Base-by-base conservation (phyloP, 2,888 invertebrate species). In the Scrobipalpa atriplicella region DNA sequence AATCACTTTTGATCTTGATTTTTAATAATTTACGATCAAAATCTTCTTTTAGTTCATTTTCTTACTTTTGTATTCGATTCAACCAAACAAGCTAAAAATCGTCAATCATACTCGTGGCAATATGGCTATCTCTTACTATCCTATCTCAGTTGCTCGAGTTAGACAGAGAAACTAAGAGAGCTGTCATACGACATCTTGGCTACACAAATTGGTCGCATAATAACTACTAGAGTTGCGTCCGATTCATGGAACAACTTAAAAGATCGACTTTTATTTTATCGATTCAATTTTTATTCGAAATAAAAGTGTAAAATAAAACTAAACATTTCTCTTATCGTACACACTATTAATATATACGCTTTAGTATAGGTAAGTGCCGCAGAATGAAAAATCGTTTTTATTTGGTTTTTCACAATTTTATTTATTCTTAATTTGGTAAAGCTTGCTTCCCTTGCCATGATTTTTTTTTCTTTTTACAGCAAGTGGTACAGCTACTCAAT, bases 1-100 rank as follows among this genome's bases (percentile, higher is more conserved):
- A 70, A 67, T 60, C 54, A 58, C 66, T 56, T 71, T 69, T 73
- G 68, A 70, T 69, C 68, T 68, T 65, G 70, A 71, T 77, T 78
- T 72, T 76, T 77, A n/a, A 77, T 79, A 70, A 66, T 69, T 76
- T 75, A 78, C 74, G 47, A 16, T 47, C 47, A 29, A 29, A 29
- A 29, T 29, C 29, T 29, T 47, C 47, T 47, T 47, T 2, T 43
- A 43, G 10, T 3, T 47, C n/a, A 39, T 11, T 18, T 36, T 13
- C 18, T 64, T 39, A 54, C 52, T 41, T 62, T 47, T 43, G 18
- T 41, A 41, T 56, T 29, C 8, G 47, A n/a, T 19, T 41, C 41
- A 62, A 16, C 16, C 18, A 16, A 62, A 19, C 13, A 62, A 62
- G 54, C 39, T 41, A 6, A 5, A 54, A 62, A 21, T 19, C 13